Conservation (phyloP, 2,113 vertebrate genomes). For the Pagrus major region DNA sequence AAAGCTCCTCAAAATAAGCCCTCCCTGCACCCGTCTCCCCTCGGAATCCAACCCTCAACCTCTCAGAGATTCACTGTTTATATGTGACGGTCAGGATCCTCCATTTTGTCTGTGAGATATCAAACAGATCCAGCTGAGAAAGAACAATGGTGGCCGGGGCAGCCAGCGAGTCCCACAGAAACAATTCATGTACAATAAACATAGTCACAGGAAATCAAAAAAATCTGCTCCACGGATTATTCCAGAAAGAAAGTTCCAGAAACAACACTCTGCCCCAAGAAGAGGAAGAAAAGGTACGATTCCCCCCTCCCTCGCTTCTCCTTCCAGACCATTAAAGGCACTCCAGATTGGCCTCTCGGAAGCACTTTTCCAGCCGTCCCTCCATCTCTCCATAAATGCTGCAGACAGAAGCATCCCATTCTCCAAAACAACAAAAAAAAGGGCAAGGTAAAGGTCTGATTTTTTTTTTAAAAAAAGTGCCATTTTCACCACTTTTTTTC, state of each 20-base stretch:
- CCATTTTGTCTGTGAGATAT: slow-evolving; percentile 59
- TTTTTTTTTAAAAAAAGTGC: slow-evolving; percentile 89
- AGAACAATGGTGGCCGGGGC: slow-evolving; percentile 81
- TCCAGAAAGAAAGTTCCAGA: slow-evolving; percentile 75
- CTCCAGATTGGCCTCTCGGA: slow-evolving; percentile 78
- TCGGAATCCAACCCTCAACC: slow-evolving; percentile 43
- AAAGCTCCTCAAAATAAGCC: slow-evolving; percentile 45
- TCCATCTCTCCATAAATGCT: slow-evolving; percentile 62
- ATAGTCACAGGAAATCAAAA: slow-evolving; percentile 74
- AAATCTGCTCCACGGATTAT: slow-evolving; percentile 64
- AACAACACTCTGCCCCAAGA: slow-evolving; percentile 70
- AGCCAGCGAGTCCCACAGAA: slow-evolving; percentile 76
- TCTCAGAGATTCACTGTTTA: slow-evolving; percentile 64
- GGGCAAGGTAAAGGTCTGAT: slow-evolving; percentile 87
- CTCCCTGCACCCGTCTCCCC: slow-evolving; percentile 23
- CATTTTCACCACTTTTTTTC: slow-evolving; percentile 84
- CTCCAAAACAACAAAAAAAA: slow-evolving; percentile 75
- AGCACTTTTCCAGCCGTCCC: slow-evolving; percentile 70
- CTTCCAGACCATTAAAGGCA: slow-evolving; percentile 79
- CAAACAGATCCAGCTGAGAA: slow-evolving; percentile 74
- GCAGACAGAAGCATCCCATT: slow-evolving; percentile 73
- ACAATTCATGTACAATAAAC: slow-evolving; percentile 77
- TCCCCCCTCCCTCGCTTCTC: slow-evolving; percentile 48
- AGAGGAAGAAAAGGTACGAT: slow-evolving; percentile 58
- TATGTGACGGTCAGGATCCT: slow-evolving; percentile 57